These are phyloP conservation scores for Pseudotriccus pelzelni DNA, from an alignment of 2,797 vertebrate genomes.

Conservation along the genomic window DNA sequence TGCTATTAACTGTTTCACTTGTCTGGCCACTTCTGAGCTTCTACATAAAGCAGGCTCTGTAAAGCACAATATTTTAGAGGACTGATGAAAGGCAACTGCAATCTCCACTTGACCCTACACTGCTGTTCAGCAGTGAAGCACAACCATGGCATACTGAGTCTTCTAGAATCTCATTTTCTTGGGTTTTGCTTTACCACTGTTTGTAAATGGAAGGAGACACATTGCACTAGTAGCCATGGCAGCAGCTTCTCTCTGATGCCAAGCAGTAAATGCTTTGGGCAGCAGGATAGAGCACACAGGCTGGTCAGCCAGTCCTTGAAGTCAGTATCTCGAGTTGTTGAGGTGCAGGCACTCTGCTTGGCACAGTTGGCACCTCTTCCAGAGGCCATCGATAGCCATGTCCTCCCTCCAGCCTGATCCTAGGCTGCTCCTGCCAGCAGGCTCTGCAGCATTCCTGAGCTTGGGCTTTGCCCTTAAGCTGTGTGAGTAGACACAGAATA, in stretches of 20 bases:
- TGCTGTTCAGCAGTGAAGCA: not conserved
- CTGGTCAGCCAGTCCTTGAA: not conserved
- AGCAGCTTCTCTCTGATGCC: not conserved
- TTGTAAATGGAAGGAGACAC: not conserved
- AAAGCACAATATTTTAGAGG: not conserved
- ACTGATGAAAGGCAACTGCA: slow-evolving; percentile 38
- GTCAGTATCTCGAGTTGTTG: not conserved
- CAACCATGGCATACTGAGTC: not conserved
- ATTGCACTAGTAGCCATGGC: not conserved
- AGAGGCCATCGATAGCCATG: not conserved
- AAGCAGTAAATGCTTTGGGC: not conserved
- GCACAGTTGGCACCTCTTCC: not conserved
- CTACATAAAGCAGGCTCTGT: not conserved
- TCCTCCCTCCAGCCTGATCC: not conserved
- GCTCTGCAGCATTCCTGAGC: not conserved
- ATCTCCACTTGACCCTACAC: not conserved
- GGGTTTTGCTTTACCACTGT: not conserved
- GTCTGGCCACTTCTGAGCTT: slow-evolving; percentile 46
- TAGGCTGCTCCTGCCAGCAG: not conserved
- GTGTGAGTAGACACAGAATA: not conserved
- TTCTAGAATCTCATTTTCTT: not conserved
- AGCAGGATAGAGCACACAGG: not conserved
- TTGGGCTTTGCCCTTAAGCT: not conserved
- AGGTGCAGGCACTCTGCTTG: not conserved
- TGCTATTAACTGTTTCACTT: slow-evolving; percentile 59